These are phyloP conservation scores for Agapostemon virescens DNA, from an alignment of 2,888 invertebrate species.

Conservation along the genomic window DNA sequence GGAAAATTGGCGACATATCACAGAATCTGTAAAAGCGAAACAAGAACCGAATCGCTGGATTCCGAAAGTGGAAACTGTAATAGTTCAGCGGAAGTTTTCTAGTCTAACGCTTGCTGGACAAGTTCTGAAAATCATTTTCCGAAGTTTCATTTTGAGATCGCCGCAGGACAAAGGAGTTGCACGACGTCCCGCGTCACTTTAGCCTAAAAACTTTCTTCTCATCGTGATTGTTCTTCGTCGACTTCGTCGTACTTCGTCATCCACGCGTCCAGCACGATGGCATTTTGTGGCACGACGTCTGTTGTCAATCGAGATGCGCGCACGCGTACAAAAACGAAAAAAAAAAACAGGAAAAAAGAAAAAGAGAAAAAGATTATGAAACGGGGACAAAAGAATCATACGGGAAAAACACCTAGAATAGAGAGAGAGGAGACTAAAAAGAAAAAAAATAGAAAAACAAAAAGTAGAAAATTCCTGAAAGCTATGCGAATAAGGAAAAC, in stretches of 20 bases:
- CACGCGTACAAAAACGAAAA: slow-evolving; percentile 40
- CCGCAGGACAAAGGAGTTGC: not conserved
- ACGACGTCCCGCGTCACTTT: not conserved
- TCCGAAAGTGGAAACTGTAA: not conserved
- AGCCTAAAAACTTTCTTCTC: slow-evolving; percentile 27
- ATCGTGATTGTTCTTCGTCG: slow-evolving; percentile 42
- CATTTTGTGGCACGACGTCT: slow-evolving; percentile 61
- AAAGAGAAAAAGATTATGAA: not conserved
- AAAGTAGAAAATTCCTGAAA: not conserved
- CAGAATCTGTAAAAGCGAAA: not conserved
- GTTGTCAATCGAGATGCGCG: slow-evolving; percentile 56
- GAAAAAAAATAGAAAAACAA: not conserved
- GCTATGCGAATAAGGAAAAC: not conserved
- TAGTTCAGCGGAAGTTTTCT: not conserved
- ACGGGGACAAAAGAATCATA: not conserved
- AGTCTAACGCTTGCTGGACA: not conserved
- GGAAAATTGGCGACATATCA: not conserved
- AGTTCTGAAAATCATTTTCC: not conserved
- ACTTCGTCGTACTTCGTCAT: slow-evolving; percentile 43
- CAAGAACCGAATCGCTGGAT: not conserved
- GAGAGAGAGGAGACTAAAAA: not conserved
- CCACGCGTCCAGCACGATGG: slow-evolving; percentile 49
- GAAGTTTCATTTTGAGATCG: not conserved
- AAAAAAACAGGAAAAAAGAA: not conserved
- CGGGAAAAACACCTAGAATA: not conserved